Base-by-base conservation (phyloP, 1,140 invertebrate genomes). In the Glomeris maerens region DNA sequence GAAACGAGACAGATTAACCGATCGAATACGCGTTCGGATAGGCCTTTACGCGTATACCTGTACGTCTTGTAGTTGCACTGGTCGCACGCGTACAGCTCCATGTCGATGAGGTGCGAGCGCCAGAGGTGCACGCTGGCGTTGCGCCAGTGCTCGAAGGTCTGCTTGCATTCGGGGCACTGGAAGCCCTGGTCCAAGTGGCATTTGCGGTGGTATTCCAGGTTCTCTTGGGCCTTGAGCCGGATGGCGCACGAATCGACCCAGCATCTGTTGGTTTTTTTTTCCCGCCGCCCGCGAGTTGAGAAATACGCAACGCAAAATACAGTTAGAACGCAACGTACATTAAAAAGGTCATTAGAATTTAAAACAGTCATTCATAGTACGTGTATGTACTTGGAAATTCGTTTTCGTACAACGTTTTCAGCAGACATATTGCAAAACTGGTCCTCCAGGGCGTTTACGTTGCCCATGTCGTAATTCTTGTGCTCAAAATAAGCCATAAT, bases 131-230 rank as follows among this genome's bases (percentile, higher is more conserved):
- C 56, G 22, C 64, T 61, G 14, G 72, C 49, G 1, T 59, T 44
- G 27, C 59, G 57, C 71, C 71, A 73, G 23, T 59, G 55, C 17
- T 57, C 50, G 49, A 60, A 64, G 64, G 70, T 62, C 72, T 80
- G 53, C 1, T 62, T 57, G 63, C 84, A 86, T 59, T 84, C 78
- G 1, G 73, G 74, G 67, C 83, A 86, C 10, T 66, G 64, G 54
- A 81, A 75, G 21, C 72, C 66, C 13, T 52, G 47, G 29, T 57
- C 56, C 17, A 29, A 41, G 63, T 84, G 82, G 57, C 80, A 83
- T 47, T 72, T 72, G 3, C 66, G 58, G 55, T 78, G 76, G 55
- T 74, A 71, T 2, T 70, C 61, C 31, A 77, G 62, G 55, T 72
- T 74, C 25, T 66, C 64, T 2, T 63, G 49, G 27, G 64, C 64